Conservation (phyloP, 2,113 vertebrate species). For the Chloebia gouldiae region DNA sequence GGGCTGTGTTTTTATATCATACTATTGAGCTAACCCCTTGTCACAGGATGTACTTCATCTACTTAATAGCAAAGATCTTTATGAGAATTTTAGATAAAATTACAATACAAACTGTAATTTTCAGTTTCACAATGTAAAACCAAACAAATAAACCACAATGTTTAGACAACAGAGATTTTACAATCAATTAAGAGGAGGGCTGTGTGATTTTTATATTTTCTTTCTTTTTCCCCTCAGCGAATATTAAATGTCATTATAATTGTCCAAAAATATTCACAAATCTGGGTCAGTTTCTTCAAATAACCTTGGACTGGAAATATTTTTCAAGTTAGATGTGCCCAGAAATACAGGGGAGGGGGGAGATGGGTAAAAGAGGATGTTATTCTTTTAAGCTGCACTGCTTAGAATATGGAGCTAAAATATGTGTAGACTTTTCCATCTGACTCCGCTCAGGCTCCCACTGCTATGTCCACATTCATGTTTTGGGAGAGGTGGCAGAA, state of each 20-base stretch:
- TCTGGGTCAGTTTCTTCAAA: slow-evolving; percentile 32
- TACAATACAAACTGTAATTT: neutral
- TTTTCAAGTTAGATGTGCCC: neutral
- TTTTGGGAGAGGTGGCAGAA: accelerated
- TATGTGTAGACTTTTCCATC: neutral
- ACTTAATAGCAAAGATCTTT: slow-evolving; percentile 42
- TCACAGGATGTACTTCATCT: slow-evolving; percentile 46
- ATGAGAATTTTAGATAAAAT: slow-evolving; percentile 34
- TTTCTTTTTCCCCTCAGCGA: neutral
- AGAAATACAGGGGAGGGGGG: neutral
- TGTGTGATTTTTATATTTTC: neutral
- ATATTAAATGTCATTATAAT: slow-evolving; percentile 11
- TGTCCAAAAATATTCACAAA: slow-evolving; percentile 32
- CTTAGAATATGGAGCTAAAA: neutral
- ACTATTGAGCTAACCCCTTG: slow-evolving; percentile 32
- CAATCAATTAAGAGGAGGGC: neutral
- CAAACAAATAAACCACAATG: neutral
- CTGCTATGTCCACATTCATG: neutral
- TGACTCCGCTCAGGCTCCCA: neutral
- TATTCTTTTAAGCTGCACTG: neutral
- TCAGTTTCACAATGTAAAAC: neutral
- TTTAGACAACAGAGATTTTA: slow-evolving; percentile 18
- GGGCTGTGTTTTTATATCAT: slow-evolving; percentile 22
- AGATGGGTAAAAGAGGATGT: accelerated
- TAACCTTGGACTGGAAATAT: slow-evolving; percentile 29